phyloP scores from a whole-genome alignment of 2,113 vertebrate genomes.

The Oreochromis spilurus region DNA sequence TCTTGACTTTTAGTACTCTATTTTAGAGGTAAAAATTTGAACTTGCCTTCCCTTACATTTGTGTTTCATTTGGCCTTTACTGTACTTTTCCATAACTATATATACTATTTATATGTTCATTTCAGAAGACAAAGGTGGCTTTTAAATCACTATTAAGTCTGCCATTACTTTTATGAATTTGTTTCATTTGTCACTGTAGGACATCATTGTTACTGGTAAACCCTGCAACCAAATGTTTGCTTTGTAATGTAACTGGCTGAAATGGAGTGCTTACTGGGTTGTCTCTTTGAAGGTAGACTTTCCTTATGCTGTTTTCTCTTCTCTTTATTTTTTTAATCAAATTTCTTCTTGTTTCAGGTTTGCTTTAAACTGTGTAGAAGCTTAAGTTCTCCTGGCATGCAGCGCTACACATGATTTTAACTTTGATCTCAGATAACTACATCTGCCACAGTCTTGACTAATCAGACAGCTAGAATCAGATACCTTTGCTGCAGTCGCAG shows the following conservation, averaged over 20 bases:
- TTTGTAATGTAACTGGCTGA: background rate
- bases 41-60: background rate
- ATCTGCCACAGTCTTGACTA: conserved; percentile 22
- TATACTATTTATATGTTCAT: background rate
- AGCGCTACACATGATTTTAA: conserved; percentile 23
- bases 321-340: background rate
- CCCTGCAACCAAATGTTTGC: background rate
- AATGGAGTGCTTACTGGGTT: background rate
- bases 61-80: background rate
- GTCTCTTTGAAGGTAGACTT: background rate
- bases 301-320: background rate
- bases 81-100: background rate
- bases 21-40: background rate
- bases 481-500: background rate
- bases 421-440: conserved; percentile 50
- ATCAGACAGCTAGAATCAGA: conserved; percentile 44
- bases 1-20: background rate
- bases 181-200: background rate
- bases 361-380: conserved; percentile 10
- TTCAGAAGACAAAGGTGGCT: background rate
- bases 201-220: background rate
- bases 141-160: background rate
- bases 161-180: background rate
- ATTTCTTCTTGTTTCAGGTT: conserved; percentile 1
- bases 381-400: conserved; percentile 37